Percentiles rank a stretch among this genome's conserved stretches.
These are phyloP conservation scores for Pycnomerus fuliginosus DNA, from an alignment of 2,888 invertebrate species.

Conservation along the genomic window DNA sequence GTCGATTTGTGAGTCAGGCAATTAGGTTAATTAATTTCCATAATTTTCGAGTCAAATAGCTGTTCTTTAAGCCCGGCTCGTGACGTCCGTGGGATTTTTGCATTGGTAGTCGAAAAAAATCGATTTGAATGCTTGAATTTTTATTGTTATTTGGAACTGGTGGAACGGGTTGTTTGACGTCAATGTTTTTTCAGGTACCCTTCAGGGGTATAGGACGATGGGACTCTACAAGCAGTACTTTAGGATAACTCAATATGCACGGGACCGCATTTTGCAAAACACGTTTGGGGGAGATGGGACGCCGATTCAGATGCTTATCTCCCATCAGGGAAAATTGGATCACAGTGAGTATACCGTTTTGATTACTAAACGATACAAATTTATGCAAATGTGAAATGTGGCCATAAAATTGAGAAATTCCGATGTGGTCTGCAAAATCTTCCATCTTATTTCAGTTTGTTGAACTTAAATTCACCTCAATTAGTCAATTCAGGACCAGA, in stretches of 20 bases:
- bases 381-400: too few relatives aligned
- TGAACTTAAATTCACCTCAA: too few relatives aligned
- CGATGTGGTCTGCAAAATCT: too few relatives aligned
- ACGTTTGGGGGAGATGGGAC: slow-evolving; percentile 54
- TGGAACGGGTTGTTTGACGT: slow-evolving; percentile 3
- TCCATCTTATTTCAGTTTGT: too few relatives aligned
- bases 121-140: neutral
- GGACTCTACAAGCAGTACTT: slow-evolving; percentile 76
- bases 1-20: too few relatives aligned
- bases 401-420: too few relatives aligned
- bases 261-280: slow-evolving; percentile 71
- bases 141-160: neutral
- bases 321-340: slow-evolving; percentile 72
- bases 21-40: too few relatives aligned
- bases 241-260: slow-evolving; percentile 71
- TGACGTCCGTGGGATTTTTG: slow-evolving; percentile 1
- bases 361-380: too few relatives aligned
- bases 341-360: slow-evolving; percentile 78
- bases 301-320: slow-evolving; percentile 78
- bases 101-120: slow-evolving; percentile 3
- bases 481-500: too few relatives aligned
- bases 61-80: neutral
- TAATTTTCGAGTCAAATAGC: too few relatives aligned
- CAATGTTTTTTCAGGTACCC: slow-evolving; percentile 35
- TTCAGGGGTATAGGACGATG: slow-evolving; percentile 51